Evolutionary conservation across 2,797 vertebrate species (phyloP).

Genomic region (Yasuhikotakia modesta): DNA sequence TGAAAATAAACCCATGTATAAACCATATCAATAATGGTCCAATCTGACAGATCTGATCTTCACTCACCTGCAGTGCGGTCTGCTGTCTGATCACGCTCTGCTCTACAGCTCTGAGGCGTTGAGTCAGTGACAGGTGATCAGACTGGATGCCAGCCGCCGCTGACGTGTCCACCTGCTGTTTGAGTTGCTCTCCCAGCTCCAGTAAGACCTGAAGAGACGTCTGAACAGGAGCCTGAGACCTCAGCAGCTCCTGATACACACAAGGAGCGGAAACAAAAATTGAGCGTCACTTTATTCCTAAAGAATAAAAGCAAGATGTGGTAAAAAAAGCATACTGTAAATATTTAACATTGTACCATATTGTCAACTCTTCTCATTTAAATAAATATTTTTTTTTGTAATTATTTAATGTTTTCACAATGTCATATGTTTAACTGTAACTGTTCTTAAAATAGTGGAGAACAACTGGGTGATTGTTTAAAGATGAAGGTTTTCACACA

Average conservation of each 20-base stretch:
- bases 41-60: background rate
- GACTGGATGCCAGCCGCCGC: slow-evolving; percentile 87
- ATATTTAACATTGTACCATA: too few species aligned
- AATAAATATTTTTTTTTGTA: too few species aligned
- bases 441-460: too few species aligned
- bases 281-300: too few species aligned
- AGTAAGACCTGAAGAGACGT: slow-evolving; percentile 84
- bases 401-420: background rate
- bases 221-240: slow-evolving; percentile 76
- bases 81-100: slow-evolving; percentile 87
- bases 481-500: background rate
- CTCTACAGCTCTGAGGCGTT: slow-evolving; percentile 80
- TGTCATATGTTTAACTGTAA: too few species aligned
- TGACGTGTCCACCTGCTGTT: slow-evolving; percentile 86
- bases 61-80: slow-evolving; percentile 84
- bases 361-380: too few species aligned
- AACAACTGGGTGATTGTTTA: too few species aligned
- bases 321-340: too few species aligned
- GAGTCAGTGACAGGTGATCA: slow-evolving; percentile 83
- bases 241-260: slow-evolving; percentile 80
- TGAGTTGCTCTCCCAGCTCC: slow-evolving; percentile 90
- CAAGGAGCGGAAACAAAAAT: background rate
- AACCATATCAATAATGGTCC: background rate
- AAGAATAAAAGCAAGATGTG: too few species aligned
- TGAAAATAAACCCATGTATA: background rate